A percentile compares a stretch with the other conserved stretches of the same genome.
phyloP scores from a whole-genome alignment of 2,888 invertebrate genomes.

The Leucophenga maculata region DNA sequence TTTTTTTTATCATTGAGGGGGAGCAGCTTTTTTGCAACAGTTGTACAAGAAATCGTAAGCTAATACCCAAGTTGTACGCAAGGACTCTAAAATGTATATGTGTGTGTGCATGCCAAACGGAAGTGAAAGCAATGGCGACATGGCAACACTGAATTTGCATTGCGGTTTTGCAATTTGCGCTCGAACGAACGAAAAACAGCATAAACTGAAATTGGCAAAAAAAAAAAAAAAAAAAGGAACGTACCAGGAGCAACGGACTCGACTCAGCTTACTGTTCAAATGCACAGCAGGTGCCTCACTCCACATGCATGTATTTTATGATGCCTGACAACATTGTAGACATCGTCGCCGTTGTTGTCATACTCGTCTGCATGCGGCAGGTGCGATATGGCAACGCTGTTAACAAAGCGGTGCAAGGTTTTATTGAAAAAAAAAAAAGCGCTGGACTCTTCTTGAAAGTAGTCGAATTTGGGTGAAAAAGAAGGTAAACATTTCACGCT shows the following conservation, averaged over 20 bases:
- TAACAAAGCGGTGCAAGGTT: slow-evolving; percentile 21
- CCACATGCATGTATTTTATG: slow-evolving; percentile 2
- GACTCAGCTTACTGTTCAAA: too few relatives aligned
- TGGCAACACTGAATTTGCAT: slow-evolving; percentile 45
- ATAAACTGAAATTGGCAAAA: background rate
- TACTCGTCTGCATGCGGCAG: slow-evolving; percentile 49
- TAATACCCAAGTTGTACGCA: slow-evolving; percentile 39
- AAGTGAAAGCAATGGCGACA: slow-evolving; percentile 8
- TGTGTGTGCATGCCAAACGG: slow-evolving; percentile 11
- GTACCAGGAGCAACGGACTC: background rate
- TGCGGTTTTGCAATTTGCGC: slow-evolving; percentile 62
- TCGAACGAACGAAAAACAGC: slow-evolving; percentile 44
- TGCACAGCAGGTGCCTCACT: background rate
- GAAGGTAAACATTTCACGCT: too few relatives aligned
- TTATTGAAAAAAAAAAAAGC: too few relatives aligned
- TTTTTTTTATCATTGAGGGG: background rate
- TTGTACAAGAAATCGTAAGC: slow-evolving; percentile 36
- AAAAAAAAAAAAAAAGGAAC: background rate
- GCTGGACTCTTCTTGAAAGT: too few relatives aligned
- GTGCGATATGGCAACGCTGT: slow-evolving; percentile 58
- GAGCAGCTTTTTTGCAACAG: slow-evolving; percentile 43
- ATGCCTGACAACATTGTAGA: slow-evolving; percentile 5
- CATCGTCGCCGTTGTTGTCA: slow-evolving; percentile 7
- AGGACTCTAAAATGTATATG: background rate
- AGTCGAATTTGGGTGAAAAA: too few relatives aligned